Evolutionary conservation across 2,797 vertebrate species (phyloP).

Genomic region (Pangasius sanitwongsei): DNA sequence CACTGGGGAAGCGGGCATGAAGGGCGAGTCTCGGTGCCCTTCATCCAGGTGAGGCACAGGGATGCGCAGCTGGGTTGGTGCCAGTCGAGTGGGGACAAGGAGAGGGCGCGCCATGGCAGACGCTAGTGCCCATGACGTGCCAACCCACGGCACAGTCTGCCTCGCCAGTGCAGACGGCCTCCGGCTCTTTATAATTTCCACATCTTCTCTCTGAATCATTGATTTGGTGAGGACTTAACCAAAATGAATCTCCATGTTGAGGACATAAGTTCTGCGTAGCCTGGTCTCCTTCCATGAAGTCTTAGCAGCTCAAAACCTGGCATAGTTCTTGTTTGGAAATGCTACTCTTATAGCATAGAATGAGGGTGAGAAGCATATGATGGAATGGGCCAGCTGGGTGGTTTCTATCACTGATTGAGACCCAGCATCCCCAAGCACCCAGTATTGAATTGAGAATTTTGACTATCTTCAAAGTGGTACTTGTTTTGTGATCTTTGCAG

Average conservation of each 20-base stretch:
- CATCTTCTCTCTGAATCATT: slow-evolving; percentile 13
- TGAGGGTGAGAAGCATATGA: neutral
- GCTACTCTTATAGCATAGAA: neutral
- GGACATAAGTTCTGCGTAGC: neutral
- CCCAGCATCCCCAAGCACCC: neutral
- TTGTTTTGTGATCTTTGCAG: too few species aligned
- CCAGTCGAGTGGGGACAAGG: slow-evolving; percentile 70
- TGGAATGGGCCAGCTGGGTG: neutral
- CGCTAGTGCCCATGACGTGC: slow-evolving; percentile 20
- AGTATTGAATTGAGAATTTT: neutral
- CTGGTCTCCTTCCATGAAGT: neutral
- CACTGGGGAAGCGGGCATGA: slow-evolving; percentile 71
- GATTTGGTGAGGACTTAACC: slow-evolving; percentile 14
- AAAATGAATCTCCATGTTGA: neutral
- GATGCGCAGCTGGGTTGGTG: slow-evolving; percentile 73
- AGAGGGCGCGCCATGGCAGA: slow-evolving; percentile 54
- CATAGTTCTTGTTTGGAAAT: neutral
- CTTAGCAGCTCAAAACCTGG: neutral
- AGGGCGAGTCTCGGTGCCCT: slow-evolving; percentile 73
- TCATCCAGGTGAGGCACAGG: slow-evolving; percentile 76
- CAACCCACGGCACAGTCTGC: slow-evolving; percentile 31
- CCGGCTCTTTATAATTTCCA: slow-evolving; percentile 32
- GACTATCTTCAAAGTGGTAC: too few species aligned
- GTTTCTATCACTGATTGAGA: neutral
- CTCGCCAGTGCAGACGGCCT: slow-evolving; percentile 22